Base-by-base conservation (phyloP, 2,797 vertebrate genomes). In the Heliangelus exortis region DNA sequence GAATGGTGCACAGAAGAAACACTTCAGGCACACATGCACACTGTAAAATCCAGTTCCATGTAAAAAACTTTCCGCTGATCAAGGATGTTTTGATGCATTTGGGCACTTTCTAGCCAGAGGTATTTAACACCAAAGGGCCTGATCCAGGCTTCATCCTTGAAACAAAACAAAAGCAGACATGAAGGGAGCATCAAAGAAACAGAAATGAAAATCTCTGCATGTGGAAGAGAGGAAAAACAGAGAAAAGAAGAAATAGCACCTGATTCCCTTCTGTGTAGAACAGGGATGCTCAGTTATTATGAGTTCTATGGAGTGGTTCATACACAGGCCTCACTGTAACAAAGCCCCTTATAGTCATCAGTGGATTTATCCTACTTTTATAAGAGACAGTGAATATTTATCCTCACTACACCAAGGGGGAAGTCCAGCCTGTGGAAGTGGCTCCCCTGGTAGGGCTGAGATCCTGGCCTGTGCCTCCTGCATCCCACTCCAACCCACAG, bases 51-150 rank as follows among this genome's bases (percentile, higher is more conserved):
- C 71, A 92, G 59, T 31, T 73, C 74, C 33, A 41, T 3, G 61
- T 95, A 57, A 92, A 92, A 96, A 93, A 76, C 36, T 86, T 92
- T 95, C 79, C 83, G 82, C 67, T 11, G 71, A 79, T 92, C 51
- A 39, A 82, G 84, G 75, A 6, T 73, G 19, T 75, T 94, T 91
- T 67, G 63, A 80, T 84, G 25, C 63, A 67, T 74, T 61, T 71
- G 74, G 55, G 45, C 33, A 57, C 43, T 84, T 95, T 84, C 23
- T 43, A 88, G 48, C 13, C 59, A 90, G 57, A 71, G 1, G 2
- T 53, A 73, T 54, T 92, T 93, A 92, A 92, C 47, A 78, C 26
- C 26, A 72, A 73, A 57, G 45, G 73, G 41, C 33, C 71, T 57
- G 53, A 91, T 95, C 39, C 7, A 0, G 22, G 11, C 39, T 43